Conservation (phyloP, 2,797 vertebrate species). For the Hippocampus kuda region DNA sequence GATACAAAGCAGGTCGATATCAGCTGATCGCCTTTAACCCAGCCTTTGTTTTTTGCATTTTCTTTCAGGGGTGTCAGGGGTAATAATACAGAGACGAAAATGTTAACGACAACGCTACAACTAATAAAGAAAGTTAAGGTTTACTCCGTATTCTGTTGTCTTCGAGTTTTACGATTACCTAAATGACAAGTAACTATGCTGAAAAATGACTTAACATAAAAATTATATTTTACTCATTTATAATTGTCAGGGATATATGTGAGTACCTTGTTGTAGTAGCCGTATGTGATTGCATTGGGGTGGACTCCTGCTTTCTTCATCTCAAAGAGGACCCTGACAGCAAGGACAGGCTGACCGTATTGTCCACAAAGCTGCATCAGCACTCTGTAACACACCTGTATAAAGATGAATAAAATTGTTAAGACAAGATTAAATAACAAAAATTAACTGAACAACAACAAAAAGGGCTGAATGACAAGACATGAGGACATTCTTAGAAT, state of each 20-base stretch:
- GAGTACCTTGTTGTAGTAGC: slow-evolving; percentile 93
- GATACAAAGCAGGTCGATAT: background rate
- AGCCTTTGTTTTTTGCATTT: background rate
- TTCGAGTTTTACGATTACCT: background rate
- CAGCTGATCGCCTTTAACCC: background rate
- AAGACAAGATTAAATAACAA: background rate
- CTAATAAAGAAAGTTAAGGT: background rate
- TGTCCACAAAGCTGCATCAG: slow-evolving; percentile 97
- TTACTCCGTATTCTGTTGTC: background rate
- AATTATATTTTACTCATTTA: too few relatives aligned
- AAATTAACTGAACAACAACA: background rate
- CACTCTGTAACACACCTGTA: slow-evolving; percentile 89
- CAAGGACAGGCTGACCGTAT: slow-evolving; percentile 91
- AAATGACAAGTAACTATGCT: background rate
- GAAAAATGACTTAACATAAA: too few relatives aligned
- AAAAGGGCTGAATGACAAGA: background rate
- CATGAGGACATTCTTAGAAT: background rate
- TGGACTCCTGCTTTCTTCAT: slow-evolving; percentile 96
- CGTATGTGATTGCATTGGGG: slow-evolving; percentile 95
- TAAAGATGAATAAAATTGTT: background rate
- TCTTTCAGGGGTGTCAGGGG: background rate
- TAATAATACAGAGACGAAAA: background rate
- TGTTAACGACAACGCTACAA: background rate
- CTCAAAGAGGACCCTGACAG: slow-evolving; percentile 90
- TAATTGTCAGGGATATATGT: background rate